Evolutionary conservation across 2,888 invertebrate genomes (phyloP).

Genomic region (Thymelicus sylvestris): DNA sequence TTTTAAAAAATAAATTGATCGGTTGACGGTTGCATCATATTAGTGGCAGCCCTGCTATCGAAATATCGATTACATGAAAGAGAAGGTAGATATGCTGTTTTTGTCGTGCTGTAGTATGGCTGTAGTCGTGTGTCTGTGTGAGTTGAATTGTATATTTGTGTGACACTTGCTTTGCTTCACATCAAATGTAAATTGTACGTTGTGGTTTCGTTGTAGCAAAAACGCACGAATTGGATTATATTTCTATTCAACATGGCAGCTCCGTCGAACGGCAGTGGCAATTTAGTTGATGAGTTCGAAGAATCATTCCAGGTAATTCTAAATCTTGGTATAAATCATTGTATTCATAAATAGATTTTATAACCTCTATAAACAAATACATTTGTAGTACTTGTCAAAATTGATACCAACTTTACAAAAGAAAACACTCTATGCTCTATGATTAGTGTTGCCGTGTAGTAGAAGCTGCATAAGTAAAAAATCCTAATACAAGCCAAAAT

Average conservation of each 20-base stretch:
- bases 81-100: slow-evolving; percentile 17
- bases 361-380: slow-evolving; percentile 59
- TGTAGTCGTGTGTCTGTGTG: too few relatives aligned
- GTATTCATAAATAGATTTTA: slow-evolving; percentile 46
- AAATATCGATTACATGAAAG: slow-evolving; percentile 36
- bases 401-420: slow-evolving; percentile 68
- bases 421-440: slow-evolving; percentile 50
- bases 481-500: slow-evolving; percentile 50
- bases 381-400: slow-evolving; percentile 64
- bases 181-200: slow-evolving; percentile 1
- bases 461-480: slow-evolving; percentile 74
- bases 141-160: too few relatives aligned
- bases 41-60: slow-evolving; percentile 43
- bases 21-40: background rate
- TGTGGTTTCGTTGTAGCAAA: background rate
- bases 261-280: slow-evolving; percentile 93
- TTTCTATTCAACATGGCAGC: slow-evolving; percentile 86
- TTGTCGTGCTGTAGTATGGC: background rate
- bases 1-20: too few relatives aligned
- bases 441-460: slow-evolving; percentile 62
- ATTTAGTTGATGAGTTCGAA: slow-evolving; percentile 95
- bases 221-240: background rate
- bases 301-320: slow-evolving; percentile 92
- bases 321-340: slow-evolving; percentile 25
- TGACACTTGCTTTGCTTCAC: slow-evolving; percentile 1